Evolutionary conservation across 2,888 invertebrate genomes (phyloP), one percentile per base, ranked within the genome.

Genomic region (Monoplex corrugatus): DNA sequence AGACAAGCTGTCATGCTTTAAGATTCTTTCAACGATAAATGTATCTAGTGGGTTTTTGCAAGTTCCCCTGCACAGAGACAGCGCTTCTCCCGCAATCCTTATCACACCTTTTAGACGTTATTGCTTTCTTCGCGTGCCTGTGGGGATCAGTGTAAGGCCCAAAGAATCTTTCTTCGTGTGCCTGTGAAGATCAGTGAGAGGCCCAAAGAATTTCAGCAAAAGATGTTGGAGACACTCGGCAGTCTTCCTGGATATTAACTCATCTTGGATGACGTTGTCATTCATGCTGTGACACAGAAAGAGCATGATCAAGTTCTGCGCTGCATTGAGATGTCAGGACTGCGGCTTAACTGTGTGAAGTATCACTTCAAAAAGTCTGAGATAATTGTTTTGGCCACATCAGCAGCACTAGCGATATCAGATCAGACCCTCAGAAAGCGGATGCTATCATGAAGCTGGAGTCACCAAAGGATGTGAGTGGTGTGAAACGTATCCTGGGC

Each of bases 231-330:
- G 43, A 80, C 43, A 40, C 23, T 80, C 23, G 28, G 63, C 28
- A 28, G 63, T 28, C 63, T 63, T 63, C 63, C 63, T 63, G 63
- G 63, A 63, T 63, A 28, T 63, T 19, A 63, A 63, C 23, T 63
- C 63, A 63, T 63, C 3, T 28, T 63, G 35, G 72, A 72, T 72
- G 35, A 72, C 35, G 72, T 72, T 72, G 35, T 72, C 72, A 72
- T 19, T 23, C 72, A 72, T 72, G 72, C 13, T 35, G 35, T 8
- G 72, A 72, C 72, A 16, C 72, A 72, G 72, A 72, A 72, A 35
- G 72, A 72, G 72, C 72, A 72, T 72, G 72, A 72, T 32, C 13
- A 72, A 32, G 72, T 72, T 32, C 35, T 72, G 35, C 72, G 72
- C 13, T 35, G 72, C 72, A 72, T 72, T 72, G 35, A 72, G 35